A percentile compares a stretch with the other conserved stretches of the same genome.
These are phyloP conservation scores for Stegodyphus dumicola DNA, from an alignment of 1,140 invertebrate genomes.

Conservation along the genomic window DNA sequence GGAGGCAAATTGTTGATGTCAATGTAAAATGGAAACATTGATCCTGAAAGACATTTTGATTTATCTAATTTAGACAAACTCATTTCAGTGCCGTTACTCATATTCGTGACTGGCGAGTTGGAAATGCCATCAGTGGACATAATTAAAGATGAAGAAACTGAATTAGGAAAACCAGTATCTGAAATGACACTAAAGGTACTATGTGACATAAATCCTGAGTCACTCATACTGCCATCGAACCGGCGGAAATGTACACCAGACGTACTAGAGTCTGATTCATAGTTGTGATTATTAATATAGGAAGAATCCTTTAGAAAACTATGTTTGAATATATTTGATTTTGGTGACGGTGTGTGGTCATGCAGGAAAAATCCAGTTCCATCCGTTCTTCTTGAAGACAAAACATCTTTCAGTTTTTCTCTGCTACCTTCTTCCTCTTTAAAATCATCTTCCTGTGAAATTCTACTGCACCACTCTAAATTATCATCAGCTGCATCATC, in stretches of 20 bases:
- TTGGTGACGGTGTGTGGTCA: conserved; percentile 52
- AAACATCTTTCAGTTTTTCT: neutral
- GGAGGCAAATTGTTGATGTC: conserved; percentile 55
- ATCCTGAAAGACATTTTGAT: conserved; percentile 24
- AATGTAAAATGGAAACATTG: conserved; percentile 62
- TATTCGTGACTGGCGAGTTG: neutral
- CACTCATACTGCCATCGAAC: conserved; percentile 60
- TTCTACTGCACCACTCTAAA: conserved; percentile 4
- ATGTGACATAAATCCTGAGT: conserved; percentile 61
- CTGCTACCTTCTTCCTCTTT: neutral
- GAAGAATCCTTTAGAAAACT: conserved; percentile 5
- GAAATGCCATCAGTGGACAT: conserved; percentile 39
- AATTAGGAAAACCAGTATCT: conserved; percentile 41
- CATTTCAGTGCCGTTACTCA: neutral
- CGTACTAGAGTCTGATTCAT: conserved; percentile 4
- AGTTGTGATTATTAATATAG: neutral
- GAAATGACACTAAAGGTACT: conserved; percentile 58
- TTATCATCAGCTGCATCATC: conserved; percentile 56
- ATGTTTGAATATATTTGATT: conserved; percentile 38
- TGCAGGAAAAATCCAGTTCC: conserved; percentile 36
- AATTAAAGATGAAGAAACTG: conserved; percentile 45
- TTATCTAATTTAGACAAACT: conserved; percentile 10
- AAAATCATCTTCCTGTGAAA: neutral
- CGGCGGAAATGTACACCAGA: conserved; percentile 25
- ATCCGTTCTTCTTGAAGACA: conserved; percentile 18